A percentile compares a stretch with the other conserved stretches of the same genome.
Evolutionary conservation across 2,797 vertebrate genomes (phyloP).

Genomic region (Galago senegalensis): DNA sequence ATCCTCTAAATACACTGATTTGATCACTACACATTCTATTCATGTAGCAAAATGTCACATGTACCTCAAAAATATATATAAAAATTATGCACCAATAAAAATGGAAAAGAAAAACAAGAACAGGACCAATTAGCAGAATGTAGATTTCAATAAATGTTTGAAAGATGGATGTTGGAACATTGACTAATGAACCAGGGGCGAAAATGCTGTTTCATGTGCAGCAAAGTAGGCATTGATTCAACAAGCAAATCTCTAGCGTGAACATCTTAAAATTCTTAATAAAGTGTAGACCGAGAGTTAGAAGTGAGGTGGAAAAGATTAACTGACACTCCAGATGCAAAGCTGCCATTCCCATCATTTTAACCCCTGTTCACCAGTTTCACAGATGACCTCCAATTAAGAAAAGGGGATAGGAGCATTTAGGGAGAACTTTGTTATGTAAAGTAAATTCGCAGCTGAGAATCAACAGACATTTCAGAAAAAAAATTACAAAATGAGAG

Average conservation of each 20-base stretch:
- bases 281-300: background rate
- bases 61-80: no score
- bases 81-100: no score
- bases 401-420: background rate
- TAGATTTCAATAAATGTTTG: background rate
- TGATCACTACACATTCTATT: no score
- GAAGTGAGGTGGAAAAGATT: background rate
- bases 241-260: background rate
- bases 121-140: background rate
- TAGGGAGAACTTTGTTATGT: background rate
- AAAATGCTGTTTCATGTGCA: background rate
- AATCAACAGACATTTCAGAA: background rate
- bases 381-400: background rate
- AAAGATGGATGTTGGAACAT: background rate
- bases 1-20: no score
- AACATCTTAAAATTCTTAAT: background rate
- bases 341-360: background rate
- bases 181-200: background rate
- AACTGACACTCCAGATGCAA: background rate
- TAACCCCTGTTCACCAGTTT: background rate
- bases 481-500: background rate
- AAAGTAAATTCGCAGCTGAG: background rate
- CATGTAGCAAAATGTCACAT: no score
- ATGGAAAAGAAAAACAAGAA: background rate
- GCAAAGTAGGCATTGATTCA: slow-evolving; percentile 35